Evolutionary conservation across 2,113 vertebrate species (phyloP), one percentile per base, ranked within the genome.

Genomic region (Hirundichthys speculiger): DNA sequence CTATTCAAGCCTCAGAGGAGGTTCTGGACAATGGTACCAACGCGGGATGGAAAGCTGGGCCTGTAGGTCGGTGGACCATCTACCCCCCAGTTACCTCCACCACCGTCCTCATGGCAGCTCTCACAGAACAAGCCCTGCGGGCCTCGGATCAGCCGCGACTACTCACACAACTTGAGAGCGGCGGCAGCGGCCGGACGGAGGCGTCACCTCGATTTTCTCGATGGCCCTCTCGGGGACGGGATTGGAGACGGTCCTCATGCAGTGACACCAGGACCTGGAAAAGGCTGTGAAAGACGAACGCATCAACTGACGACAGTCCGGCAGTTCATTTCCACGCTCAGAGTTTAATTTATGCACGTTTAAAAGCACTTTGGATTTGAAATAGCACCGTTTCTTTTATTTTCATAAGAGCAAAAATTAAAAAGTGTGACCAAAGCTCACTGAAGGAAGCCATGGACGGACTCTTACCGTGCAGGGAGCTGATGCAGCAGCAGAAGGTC

Each of bases 101-200:
- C 3, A 27, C 25, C 40, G 1, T 6, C 13, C n/a, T 65, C 11
- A 10, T 24, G 22, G 4, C 14, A 14, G 19, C 42, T 13, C 13
- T 16, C 3, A 2, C 19, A 22, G 3, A 24, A 25, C 1, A 10
- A 16, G 16, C 4, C 13, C 40, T 3, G 41, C 2, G 13, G 13
- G 40, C 20, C 13, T 27, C 13, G n/a, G 22, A 38, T 41, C 0
- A 16, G 11, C 71, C 1, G 1, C 10, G 15, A 41, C 0, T 7
- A 64, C 85, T 83, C 19, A 87, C 85, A 45, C 52, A 27, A 72
- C 55, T 53, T 87, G 61, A 11, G 4, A 3, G 0, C 15, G 3
- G 40, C 79, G 79, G 24, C 85, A 87, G 13, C 2, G 9, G 65
- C 79, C 85, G 0, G 70, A 61, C 2, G 43, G 5, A 2, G 79